Conservation (phyloP, 1,140 invertebrate species). For the Plodia interpunctella region DNA sequence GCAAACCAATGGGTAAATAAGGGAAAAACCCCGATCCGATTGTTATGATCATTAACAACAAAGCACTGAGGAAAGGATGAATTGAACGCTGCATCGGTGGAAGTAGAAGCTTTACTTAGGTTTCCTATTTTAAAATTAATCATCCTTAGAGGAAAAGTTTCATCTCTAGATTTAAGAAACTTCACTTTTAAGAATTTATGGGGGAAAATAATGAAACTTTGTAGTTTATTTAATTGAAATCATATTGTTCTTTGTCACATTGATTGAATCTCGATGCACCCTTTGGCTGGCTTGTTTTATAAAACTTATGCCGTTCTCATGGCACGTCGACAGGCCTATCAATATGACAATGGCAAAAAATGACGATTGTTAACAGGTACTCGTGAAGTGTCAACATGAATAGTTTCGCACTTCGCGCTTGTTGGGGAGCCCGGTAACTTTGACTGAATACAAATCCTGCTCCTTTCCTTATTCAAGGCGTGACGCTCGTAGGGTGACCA, state of each 20-base stretch:
- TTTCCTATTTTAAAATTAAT: too few species aligned
- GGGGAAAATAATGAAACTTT: too few species aligned
- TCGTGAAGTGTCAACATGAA: slow-evolving; percentile 46
- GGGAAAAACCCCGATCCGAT: background rate
- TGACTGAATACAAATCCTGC: slow-evolving; percentile 56
- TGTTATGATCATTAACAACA: background rate
- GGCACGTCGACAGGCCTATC: slow-evolving; percentile 24
- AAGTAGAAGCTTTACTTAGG: too few species aligned
- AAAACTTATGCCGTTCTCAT: too few species aligned
- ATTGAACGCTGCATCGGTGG: too few species aligned
- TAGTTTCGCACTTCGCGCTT: slow-evolving; percentile 55
- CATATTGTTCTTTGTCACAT: too few species aligned
- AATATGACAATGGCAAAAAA: slow-evolving; percentile 46
- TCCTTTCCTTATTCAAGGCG: slow-evolving; percentile 68
- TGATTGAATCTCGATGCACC: too few species aligned
- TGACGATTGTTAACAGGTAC: slow-evolving; percentile 45
- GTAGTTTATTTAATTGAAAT: too few species aligned
- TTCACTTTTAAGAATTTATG: too few species aligned
- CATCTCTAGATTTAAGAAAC: too few species aligned
- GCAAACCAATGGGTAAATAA: background rate
- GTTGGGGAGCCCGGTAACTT: slow-evolving; percentile 48
- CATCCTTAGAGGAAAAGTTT: too few species aligned
- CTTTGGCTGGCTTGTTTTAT: too few species aligned
- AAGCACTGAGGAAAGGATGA: background rate
- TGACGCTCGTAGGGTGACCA: slow-evolving; percentile 21